Evolutionary conservation across 2,113 vertebrate genomes (phyloP), one percentile per base, ranked within the genome.

Genomic region (Callipepla californica): DNA sequence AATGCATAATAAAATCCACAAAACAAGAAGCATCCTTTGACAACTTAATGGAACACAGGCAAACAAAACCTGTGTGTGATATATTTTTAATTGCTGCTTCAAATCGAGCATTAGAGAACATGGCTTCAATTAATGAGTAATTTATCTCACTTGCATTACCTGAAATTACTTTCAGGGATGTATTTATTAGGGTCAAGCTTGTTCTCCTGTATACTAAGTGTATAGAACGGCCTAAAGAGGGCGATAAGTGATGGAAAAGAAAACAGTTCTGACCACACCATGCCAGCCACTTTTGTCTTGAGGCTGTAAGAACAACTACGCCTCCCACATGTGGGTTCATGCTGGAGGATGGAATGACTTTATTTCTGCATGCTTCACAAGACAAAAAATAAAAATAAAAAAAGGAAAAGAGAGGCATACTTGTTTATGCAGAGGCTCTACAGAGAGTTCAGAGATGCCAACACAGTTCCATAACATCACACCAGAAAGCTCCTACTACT

Each of bases 61-160:
- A 89, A 83, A 67, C 47, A 78, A 85, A 91, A 75, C 25, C 40
- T 53, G 25, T 10, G 17, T 13, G 5, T 59, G 61, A 80, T 62
- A 55, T 44, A 94, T 66, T 95, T 89, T 73, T 79, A 93, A 89
- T 69, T 78, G 53, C 69, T 89, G 12, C 16, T 93, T 80, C 84
- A 76, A 79, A 47, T 21, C 53, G 32, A 86, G 38, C 61, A 90
- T 66, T 79, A 79, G 32, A 87, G 42, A 93, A 67, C 40, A 87
- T 19, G 36, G 44, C 74, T 85, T 69, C 84, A 86, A 63, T 63
- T 92, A 86, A 92, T 51, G 44, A 77, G 48, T 38, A 92, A 42
- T 86, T 92, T 34, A 82, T 66, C 36, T 91, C 81, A 80, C 4
- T 86, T 36, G 42, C 53, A 86, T 61, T 57, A 85, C 18, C 45